phyloP scores from a whole-genome alignment of 2,888 invertebrate species.

The Phoenoteleia sp. region DNA sequence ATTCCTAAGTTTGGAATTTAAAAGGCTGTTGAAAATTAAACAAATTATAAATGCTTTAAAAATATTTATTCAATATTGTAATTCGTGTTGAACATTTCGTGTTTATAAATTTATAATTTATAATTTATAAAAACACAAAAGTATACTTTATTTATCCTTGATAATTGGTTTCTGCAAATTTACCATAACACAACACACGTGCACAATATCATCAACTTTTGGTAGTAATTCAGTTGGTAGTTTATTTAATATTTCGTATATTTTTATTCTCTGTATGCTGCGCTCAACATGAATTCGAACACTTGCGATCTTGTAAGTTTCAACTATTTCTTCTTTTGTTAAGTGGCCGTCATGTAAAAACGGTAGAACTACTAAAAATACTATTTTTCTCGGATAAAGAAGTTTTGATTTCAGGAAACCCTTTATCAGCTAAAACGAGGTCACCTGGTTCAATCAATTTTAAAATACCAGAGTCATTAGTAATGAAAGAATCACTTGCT shows the following conservation, averaged over 20 bases:
- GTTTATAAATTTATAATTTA: no score
- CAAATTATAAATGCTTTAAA: no score
- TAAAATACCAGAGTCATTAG: slow-evolving; percentile 71
- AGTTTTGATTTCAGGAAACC: slow-evolving; percentile 70
- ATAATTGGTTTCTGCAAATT: slow-evolving; percentile 30
- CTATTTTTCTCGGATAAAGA: slow-evolving; percentile 26
- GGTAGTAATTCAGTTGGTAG: slow-evolving; percentile 24
- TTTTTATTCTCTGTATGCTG: slow-evolving; percentile 34
- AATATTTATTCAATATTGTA: no score
- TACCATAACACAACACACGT: slow-evolving; percentile 37
- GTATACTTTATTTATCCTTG: background rate
- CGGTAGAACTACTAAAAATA: slow-evolving; percentile 26
- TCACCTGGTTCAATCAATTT: slow-evolving; percentile 74
- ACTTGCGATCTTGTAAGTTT: slow-evolving; percentile 37
- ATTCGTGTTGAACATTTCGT: no score
- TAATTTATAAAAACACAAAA: background rate
- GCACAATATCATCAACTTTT: slow-evolving; percentile 26
- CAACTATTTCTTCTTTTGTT: slow-evolving; percentile 22
- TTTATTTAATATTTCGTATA: slow-evolving; percentile 32
- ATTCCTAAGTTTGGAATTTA: slow-evolving; percentile 15
- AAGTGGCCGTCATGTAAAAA: slow-evolving; percentile 37
- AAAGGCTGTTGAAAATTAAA: background rate
- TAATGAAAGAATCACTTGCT: slow-evolving; percentile 71
- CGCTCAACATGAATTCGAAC: slow-evolving; percentile 44
- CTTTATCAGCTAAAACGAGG: slow-evolving; percentile 71